phyloP scores from a whole-genome alignment of 2,888 invertebrate species.

The Trichogramma evanescens region DNA sequence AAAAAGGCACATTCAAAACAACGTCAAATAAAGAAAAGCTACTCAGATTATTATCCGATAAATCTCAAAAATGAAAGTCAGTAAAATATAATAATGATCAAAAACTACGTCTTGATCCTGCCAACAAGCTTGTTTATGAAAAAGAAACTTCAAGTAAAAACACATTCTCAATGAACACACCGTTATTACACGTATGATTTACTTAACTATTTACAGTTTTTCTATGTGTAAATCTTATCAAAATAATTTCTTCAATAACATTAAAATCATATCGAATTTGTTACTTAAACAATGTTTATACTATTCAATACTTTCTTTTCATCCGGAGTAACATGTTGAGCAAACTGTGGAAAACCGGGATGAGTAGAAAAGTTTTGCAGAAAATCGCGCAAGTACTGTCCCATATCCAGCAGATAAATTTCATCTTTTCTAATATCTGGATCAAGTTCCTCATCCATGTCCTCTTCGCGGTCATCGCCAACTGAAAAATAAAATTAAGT shows the following conservation, averaged over 20 bases:
- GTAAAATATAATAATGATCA: no score
- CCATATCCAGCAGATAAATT: constrained; percentile 56
- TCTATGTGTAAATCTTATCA: neutral
- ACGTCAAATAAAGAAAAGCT: no score
- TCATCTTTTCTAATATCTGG: constrained; percentile 59
- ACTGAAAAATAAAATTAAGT: constrained; percentile 11
- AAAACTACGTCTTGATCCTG: no score
- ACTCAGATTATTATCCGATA: no score
- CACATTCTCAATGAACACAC: no score
- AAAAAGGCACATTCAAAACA: no score
- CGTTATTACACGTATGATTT: no score
- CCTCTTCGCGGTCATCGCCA: constrained; percentile 30
- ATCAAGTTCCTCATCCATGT: constrained; percentile 49
- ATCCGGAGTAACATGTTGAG: constrained; percentile 53
- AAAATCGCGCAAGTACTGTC: constrained; percentile 59
- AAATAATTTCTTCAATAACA: neutral
- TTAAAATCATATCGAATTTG: neutral
- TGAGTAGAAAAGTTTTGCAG: constrained; percentile 57
- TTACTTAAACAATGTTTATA: constrained; percentile 29
- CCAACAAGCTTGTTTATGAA: no score
- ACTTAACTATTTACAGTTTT: neutral
- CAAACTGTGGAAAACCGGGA: constrained; percentile 57
- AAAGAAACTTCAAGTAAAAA: no score
- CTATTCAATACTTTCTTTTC: constrained; percentile 52
- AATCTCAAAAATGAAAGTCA: no score